These are phyloP conservation scores for Hemibagrus wyckioides DNA, from an alignment of 2,113 vertebrate species.

Conservation along the genomic window DNA sequence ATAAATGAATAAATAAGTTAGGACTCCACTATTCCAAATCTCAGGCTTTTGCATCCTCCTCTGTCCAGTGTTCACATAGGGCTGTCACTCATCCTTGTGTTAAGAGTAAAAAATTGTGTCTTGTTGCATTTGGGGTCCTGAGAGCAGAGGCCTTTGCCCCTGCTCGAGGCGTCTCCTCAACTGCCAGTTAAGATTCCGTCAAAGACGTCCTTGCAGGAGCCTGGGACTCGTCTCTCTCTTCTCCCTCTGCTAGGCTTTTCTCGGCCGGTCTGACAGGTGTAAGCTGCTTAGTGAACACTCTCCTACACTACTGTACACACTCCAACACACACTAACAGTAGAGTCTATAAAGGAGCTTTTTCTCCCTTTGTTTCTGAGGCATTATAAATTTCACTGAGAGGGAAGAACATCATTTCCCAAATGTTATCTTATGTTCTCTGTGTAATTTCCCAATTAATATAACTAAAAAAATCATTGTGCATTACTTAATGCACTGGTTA, in stretches of 20 bases:
- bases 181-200: conserved; percentile 58
- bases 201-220: conserved; percentile 46
- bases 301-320: conserved; percentile 8
- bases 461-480: background rate
- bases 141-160: conserved; percentile 58
- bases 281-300: conserved; percentile 39
- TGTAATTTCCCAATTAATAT: background rate
- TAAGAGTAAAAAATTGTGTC: conserved; percentile 78
- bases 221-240: conserved; percentile 21
- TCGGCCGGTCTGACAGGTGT: conserved; percentile 50
- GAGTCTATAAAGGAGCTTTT: background rate
- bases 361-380: background rate
- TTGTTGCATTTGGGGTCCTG: conserved; percentile 79
- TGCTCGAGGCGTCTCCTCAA: conserved; percentile 56
- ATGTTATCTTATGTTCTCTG: background rate
- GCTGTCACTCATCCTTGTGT: conserved; percentile 68
- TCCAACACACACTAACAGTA: conserved; percentile 33
- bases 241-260: conserved; percentile 47
- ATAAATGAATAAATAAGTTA: conserved; percentile 23
- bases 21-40: conserved; percentile 1
- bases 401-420: background rate
- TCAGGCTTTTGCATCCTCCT: conserved; percentile 18
- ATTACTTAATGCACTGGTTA: background rate
- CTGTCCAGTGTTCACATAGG: conserved; percentile 19
- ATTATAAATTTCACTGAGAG: background rate